Conservation (phyloP, 2,113 vertebrate genomes). For the Chlamydotis undulata region DNA sequence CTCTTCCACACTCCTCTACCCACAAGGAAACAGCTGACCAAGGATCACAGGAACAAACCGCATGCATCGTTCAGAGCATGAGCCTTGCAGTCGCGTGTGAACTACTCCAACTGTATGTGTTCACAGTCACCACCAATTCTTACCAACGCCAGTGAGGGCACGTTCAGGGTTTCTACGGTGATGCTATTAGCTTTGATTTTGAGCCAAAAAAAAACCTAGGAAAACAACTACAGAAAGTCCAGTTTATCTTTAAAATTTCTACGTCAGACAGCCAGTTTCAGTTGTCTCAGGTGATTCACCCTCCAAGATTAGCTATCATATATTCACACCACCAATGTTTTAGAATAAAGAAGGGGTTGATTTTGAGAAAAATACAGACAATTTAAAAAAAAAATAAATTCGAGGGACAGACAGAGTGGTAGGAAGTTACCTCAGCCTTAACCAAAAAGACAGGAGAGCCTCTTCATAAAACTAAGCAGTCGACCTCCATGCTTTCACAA, state of each 20-base stretch:
- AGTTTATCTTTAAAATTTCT: not conserved
- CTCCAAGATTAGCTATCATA: not conserved
- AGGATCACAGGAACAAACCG: not conserved
- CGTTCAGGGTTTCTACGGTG: not conserved
- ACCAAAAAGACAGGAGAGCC: not conserved
- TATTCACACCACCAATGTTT: not conserved
- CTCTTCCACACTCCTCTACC: not conserved
- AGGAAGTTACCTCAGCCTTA: not conserved
- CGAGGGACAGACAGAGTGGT: not conserved
- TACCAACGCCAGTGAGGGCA: not conserved
- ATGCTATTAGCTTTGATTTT: not conserved
- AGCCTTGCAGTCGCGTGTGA: not conserved
- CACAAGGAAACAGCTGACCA: not conserved
- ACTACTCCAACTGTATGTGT: not conserved
- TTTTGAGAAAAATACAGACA: not conserved
- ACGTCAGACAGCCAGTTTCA: not conserved
- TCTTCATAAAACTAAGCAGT: not conserved
- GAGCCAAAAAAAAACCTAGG: not conserved
- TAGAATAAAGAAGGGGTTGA: not conserved
- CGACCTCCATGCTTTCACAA: not conserved
- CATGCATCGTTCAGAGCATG: rapidly evolving
- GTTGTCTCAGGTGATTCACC: not conserved
- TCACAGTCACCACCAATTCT: not conserved
- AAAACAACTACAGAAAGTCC: not conserved
- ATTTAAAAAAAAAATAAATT: not conserved